These are phyloP conservation scores for Orthonyx spaldingii DNA, from an alignment of 2,113 vertebrate species.

Conservation along the genomic window DNA sequence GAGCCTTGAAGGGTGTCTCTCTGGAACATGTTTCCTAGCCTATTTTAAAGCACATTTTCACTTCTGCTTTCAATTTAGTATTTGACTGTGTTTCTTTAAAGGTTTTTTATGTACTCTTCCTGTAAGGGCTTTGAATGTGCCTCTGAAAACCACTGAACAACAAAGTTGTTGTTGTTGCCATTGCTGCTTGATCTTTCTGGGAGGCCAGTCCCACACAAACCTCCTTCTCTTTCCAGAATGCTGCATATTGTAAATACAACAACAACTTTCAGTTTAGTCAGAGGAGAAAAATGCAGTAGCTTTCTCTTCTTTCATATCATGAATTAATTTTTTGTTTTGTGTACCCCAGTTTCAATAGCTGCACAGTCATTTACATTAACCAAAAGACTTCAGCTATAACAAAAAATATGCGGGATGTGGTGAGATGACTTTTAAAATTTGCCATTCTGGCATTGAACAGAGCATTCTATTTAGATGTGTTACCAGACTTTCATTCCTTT, in stretches of 20 bases:
- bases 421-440: neutral
- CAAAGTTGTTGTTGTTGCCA: conserved; percentile 56
- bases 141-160: conserved; percentile 54
- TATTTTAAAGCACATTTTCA: conserved; percentile 10
- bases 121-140: conserved; percentile 41
- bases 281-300: conserved; percentile 48
- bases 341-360: conserved; percentile 20
- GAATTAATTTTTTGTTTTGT: conserved; percentile 34
- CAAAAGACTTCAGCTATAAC: neutral
- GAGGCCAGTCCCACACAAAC: conserved; percentile 57
- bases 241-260: conserved; percentile 49
- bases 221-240: conserved; percentile 43
- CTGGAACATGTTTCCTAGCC: neutral
- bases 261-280: conserved; percentile 54
- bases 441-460: neutral
- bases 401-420: neutral
- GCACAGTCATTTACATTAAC: neutral
- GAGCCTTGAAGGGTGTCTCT: neutral
- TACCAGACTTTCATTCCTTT: neutral
- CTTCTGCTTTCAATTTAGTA: conserved; percentile 28
- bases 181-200: conserved; percentile 62
- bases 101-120: neutral
- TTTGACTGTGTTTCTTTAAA: conserved; percentile 34
- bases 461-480: neutral
- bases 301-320: conserved; percentile 21